phyloP scores from a whole-genome alignment of 2,113 vertebrate genomes.

The Lathamus discolor region DNA sequence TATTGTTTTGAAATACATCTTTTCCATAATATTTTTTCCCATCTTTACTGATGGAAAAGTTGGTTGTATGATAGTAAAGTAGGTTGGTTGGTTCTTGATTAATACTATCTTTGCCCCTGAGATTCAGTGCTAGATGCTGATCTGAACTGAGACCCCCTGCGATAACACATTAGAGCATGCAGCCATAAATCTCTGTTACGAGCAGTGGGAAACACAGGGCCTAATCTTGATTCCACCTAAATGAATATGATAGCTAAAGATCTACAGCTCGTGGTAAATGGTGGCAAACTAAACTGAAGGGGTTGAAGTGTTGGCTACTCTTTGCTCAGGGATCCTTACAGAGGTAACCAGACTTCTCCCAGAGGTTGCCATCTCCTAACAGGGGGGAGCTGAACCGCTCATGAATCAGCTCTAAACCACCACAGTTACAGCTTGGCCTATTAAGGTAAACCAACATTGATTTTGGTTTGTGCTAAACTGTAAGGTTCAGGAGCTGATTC shows the following conservation, averaged over 20 bases:
- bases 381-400: neutral
- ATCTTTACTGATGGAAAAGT: neutral
- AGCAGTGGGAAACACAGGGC: neutral
- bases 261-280: neutral
- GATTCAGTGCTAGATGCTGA: neutral
- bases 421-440: neutral
- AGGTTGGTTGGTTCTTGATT: neutral
- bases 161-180: rapidly evolving
- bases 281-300: neutral
- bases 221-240: neutral
- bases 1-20: neutral
- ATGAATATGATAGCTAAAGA: neutral
- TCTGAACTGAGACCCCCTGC: neutral
- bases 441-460: constrained; percentile 55
- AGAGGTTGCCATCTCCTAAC: neutral
- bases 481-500: neutral
- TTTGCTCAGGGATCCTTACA: neutral
- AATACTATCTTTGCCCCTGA: neutral
- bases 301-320: neutral
- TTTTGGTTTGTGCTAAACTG: constrained; percentile 36
- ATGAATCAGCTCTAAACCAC: constrained; percentile 39
- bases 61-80: neutral
- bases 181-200: neutral
- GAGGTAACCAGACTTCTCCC: neutral
- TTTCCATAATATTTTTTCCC: neutral